These are phyloP conservation scores for Peromyscus polionotus DNA, from an alignment of 2,113 vertebrate genomes.

Conservation along the genomic window DNA sequence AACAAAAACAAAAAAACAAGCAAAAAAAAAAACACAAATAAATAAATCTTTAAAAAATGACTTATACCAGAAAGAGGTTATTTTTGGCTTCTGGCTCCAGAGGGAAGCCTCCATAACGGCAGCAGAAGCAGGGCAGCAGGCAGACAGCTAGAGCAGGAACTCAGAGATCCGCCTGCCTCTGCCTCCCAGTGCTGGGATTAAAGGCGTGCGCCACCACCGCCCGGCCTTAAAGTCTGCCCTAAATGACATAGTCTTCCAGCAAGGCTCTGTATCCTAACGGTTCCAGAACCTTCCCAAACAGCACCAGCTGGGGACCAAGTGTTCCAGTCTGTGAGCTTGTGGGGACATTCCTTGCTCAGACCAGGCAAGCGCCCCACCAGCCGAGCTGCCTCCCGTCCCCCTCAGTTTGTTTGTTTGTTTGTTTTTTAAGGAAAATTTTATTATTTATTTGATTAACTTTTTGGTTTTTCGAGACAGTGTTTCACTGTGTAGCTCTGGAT, in stretches of 20 bases:
- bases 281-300: not conserved
- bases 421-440: too few species aligned
- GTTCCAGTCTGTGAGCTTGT: not conserved
- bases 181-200: not conserved
- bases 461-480: not conserved
- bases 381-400: too few species aligned
- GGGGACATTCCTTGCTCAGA: not conserved
- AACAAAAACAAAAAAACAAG: too few species aligned
- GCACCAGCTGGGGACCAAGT: not conserved
- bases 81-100: not conserved
- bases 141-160: not conserved
- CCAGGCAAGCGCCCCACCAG: not conserved
- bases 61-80: not conserved
- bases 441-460: too few species aligned
- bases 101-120: not conserved
- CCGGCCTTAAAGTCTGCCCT: not conserved
- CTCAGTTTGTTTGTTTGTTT: too few species aligned
- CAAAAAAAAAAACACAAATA: not conserved
- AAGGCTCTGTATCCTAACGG: not conserved
- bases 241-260: not conserved
- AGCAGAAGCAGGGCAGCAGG: not conserved
- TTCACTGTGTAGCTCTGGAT: not conserved
- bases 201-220: not conserved
- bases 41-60: not conserved
- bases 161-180: not conserved